phyloP scores from a whole-genome alignment of 2,888 invertebrate genomes.

The Abscondita cerata region DNA sequence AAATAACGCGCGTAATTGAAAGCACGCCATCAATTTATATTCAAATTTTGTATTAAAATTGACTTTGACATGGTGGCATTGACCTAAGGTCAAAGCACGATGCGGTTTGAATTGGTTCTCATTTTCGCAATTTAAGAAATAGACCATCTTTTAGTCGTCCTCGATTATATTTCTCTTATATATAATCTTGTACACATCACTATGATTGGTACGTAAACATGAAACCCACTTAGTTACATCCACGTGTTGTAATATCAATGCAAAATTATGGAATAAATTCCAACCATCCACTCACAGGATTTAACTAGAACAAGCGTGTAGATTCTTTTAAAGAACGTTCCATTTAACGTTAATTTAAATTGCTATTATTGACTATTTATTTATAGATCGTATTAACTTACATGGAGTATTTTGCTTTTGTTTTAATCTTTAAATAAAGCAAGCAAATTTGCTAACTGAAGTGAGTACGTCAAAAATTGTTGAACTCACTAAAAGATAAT shows the following conservation, averaged over 20 bases:
- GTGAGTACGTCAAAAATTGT: no score
- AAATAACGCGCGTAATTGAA: slow-evolving; percentile 25
- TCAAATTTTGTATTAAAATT: slow-evolving; percentile 22
- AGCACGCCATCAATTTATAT: slow-evolving; percentile 25
- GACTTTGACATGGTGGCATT: slow-evolving; percentile 32
- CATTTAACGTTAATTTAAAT: no score
- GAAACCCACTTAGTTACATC: slow-evolving; percentile 7
- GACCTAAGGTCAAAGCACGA: slow-evolving; percentile 28
- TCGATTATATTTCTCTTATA: slow-evolving; percentile 5
- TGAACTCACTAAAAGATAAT: no score
- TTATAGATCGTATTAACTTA: no score
- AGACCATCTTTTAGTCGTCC: slow-evolving; percentile 17
- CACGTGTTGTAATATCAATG: slow-evolving; percentile 15
- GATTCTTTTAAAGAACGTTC: no score
- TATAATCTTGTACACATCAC: slow-evolving; percentile 15
- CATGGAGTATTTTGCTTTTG: no score
- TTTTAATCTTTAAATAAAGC: no score
- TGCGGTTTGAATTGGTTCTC: slow-evolving; percentile 20
- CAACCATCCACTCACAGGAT: no score
- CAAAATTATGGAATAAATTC: no score
- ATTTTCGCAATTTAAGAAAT: slow-evolving; percentile 29
- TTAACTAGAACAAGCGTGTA: no score
- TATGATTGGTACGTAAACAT: slow-evolving; percentile 22
- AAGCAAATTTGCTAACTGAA: no score
- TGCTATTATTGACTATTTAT: no score